A percentile compares a stretch with the other conserved stretches of the same genome.
These are phyloP conservation scores for Xiphias gladius DNA, from an alignment of 2,113 vertebrate genomes.

Conservation along the genomic window DNA sequence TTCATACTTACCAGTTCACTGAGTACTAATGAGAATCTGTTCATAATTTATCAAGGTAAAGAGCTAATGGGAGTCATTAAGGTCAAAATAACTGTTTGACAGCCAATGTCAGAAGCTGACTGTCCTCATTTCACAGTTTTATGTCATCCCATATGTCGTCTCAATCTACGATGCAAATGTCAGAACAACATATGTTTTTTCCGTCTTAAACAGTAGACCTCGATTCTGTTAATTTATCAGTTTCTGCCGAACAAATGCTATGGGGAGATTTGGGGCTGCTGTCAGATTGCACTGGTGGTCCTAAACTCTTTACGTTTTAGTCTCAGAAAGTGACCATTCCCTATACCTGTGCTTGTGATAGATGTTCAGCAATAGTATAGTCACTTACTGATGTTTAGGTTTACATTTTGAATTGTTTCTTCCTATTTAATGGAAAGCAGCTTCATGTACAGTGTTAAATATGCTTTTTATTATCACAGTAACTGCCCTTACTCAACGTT, in stretches of 20 bases:
- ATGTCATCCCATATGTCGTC: constrained; percentile 4
- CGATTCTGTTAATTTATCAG: constrained; percentile 4
- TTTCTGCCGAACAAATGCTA: constrained; percentile 19
- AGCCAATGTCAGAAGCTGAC: constrained; percentile 8
- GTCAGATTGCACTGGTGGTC: constrained; percentile 26
- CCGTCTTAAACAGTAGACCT: background rate
- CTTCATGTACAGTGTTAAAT: constrained; percentile 61
- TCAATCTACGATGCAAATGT: constrained; percentile 9
- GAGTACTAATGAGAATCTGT: constrained; percentile 11
- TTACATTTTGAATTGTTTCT: constrained; percentile 53
- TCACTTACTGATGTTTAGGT: constrained; percentile 45
- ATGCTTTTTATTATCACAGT: constrained; percentile 32
- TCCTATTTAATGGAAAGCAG: constrained; percentile 22
- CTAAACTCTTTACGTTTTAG: constrained; percentile 4
- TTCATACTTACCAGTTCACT: background rate
- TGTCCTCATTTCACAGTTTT: constrained; percentile 32
- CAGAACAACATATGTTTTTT: constrained; percentile 36
- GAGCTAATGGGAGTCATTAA: constrained; percentile 19
- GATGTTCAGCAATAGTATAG: background rate
- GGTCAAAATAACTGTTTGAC: constrained; percentile 30
- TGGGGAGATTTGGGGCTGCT: constrained; percentile 2
- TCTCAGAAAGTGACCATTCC: constrained; percentile 14
- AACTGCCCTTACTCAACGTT: constrained; percentile 12
- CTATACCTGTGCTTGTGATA: background rate
- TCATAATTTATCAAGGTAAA: constrained; percentile 18